Evolutionary conservation across 2,888 invertebrate species (phyloP), one percentile per base, ranked within the genome.

Genomic region (Patella ulyssiponensis): DNA sequence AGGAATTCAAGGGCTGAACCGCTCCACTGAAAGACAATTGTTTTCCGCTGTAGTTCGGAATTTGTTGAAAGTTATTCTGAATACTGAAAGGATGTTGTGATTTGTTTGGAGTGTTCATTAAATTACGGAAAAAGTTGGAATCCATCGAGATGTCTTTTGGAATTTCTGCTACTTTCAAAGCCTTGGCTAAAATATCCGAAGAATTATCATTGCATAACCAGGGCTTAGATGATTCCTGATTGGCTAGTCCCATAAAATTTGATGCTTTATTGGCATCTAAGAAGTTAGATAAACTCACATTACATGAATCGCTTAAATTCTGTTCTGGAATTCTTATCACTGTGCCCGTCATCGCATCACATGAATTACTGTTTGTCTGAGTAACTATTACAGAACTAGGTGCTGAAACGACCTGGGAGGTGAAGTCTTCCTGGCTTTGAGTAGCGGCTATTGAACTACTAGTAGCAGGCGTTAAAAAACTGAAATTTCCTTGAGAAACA

Each of bases 141-240:
- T 74, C 74, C 74, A 74, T 74, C 9, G 74, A 64, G 33, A 74
- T 54, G 52, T 78, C 70, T 58, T 53, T 71, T 44, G 54, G 69
- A 44, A 79, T 79, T 52, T 72, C 69, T 53, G 79, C 79, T 51
- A 69, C 69, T 54, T 74, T 76, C 71, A 79, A 64, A 52, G 79
- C 79, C 20, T 73, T 81, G 12, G 82, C 81, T 20, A 83, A 51
- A 20, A 83, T 77, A 70, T 83, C 82, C 27, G 76, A 23, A 14
- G 64, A 64, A 23, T 64, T 64, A 23, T 64, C 64, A 14, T 64
- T 64, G 11, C 20, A 2, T 20, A 20, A 64, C 20, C 14, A 64
- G 20, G 64, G 64, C 14, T 64, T 64, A 23, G 64, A 5, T 64
- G 64, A 23, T 64, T 23, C 20, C 14, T 64, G 20, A 64, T 23